A percentile compares a stretch with the other conserved stretches of the same genome.
Conservation (phyloP, 2,113 vertebrate genomes). For the Corvus cornix region DNA sequence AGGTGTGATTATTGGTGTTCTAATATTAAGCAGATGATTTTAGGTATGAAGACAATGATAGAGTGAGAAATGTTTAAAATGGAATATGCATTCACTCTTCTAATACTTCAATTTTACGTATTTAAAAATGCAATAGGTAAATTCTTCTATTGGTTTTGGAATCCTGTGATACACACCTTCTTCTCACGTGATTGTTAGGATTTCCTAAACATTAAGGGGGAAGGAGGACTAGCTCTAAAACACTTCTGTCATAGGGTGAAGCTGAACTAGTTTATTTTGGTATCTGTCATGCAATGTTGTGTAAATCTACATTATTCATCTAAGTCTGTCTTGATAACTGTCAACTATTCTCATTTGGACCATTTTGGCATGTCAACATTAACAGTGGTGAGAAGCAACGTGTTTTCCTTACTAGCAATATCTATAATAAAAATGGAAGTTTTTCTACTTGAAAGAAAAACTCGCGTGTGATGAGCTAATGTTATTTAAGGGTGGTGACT, state of each 20-base stretch:
- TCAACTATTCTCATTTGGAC: not conserved
- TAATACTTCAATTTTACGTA: not conserved
- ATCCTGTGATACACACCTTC: not conserved
- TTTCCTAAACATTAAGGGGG: not conserved
- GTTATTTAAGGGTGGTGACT: not conserved
- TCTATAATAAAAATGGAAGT: not conserved
- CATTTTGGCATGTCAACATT: not conserved
- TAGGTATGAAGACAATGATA: not conserved
- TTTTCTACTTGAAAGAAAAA: not conserved
- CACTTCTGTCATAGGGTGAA: not conserved
- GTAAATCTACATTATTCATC: not conserved
- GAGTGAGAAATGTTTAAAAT: not conserved
- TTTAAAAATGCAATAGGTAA: not conserved
- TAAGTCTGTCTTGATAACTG: not conserved
- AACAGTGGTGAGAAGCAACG: not conserved
- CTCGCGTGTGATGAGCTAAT: not conserved
- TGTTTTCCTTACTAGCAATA: not conserved
- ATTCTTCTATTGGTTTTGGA: not conserved
- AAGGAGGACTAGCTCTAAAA: not conserved
- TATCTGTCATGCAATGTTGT: not conserved
- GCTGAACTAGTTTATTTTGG: not conserved
- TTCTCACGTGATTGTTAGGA: not conserved
- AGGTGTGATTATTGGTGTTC: slow-evolving; percentile 76
- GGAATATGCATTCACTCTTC: not conserved
- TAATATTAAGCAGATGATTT: not conserved